Evolutionary conservation across 2,888 invertebrate genomes (phyloP).

Genomic region (Pemphredon lugubris): DNA sequence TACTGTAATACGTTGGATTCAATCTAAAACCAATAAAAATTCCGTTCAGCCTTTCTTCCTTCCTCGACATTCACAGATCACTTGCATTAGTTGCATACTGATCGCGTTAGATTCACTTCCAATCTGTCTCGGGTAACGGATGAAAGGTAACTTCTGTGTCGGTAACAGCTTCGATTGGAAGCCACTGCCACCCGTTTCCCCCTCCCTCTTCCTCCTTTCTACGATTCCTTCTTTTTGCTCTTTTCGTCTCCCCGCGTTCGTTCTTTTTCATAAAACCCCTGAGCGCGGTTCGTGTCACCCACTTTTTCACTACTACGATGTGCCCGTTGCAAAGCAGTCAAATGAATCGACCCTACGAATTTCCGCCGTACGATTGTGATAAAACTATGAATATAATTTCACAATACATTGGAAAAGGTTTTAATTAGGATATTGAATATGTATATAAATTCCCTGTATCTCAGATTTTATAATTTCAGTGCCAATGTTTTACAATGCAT

Average conservation of each 20-base stretch:
- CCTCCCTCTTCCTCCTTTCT: background rate
- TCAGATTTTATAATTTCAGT: too few species aligned
- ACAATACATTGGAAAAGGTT: too few species aligned
- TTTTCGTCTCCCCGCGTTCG: background rate
- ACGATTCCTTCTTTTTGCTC: too few species aligned
- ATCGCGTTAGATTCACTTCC: conserved; percentile 29
- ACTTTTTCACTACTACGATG: background rate
- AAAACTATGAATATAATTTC: too few species aligned
- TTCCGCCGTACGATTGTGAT: background rate
- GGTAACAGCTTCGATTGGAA: conserved; percentile 40
- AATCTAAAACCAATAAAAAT: background rate
- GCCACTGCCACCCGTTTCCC: conserved; percentile 13
- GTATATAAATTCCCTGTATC: too few species aligned
- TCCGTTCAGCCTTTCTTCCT: too few species aligned
- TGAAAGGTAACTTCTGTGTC: conserved; percentile 4
- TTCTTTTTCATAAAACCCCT: background rate
- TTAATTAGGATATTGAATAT: too few species aligned
- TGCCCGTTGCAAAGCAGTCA: background rate
- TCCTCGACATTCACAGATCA: conserved; percentile 40
- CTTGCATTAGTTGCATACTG: conserved; percentile 41
- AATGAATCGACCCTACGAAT: background rate
- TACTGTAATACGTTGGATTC: background rate
- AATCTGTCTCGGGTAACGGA: conserved; percentile 30
- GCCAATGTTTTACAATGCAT: too few species aligned
- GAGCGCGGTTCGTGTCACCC: background rate